These are phyloP conservation scores for Lottia gigantea DNA, from an alignment of 2,888 invertebrate species.

Conservation along the genomic window DNA sequence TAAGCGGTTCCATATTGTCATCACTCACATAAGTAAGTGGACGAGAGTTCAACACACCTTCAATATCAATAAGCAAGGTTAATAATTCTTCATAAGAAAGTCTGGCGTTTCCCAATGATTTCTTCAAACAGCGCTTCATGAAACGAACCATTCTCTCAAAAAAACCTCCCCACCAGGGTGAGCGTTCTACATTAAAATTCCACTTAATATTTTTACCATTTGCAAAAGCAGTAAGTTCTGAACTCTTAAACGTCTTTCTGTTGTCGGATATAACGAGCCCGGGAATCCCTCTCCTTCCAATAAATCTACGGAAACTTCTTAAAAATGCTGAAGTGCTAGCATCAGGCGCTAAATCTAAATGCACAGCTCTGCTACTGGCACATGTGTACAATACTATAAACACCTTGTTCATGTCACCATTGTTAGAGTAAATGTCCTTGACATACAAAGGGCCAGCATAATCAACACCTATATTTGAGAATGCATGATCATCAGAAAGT, in stretches of 20 bases:
- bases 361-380: not conserved
- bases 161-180: not conserved
- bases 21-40: not conserved
- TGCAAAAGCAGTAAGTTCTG: not conserved
- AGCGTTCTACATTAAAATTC: not conserved
- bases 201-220: not conserved
- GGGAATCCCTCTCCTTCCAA: not conserved
- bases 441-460: not conserved
- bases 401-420: not conserved
- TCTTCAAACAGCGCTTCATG: not conserved
- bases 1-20: not conserved
- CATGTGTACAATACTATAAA: not conserved
- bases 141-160: slow-evolving; percentile 1
- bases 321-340: not conserved
- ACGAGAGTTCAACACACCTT: not conserved
- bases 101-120: not conserved
- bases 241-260: not conserved
- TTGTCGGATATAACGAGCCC: not conserved
- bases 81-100: not conserved
- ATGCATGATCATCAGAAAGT: not conserved
- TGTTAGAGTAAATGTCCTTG: not conserved
- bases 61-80: not conserved
- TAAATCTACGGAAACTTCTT: not conserved
- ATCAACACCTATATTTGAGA: not conserved
- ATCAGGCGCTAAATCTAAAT: not conserved